Percentiles rank a stretch among this genome's conserved stretches.
Evolutionary conservation across 2,113 vertebrate genomes (phyloP).

Genomic region (Perca fluviatilis): DNA sequence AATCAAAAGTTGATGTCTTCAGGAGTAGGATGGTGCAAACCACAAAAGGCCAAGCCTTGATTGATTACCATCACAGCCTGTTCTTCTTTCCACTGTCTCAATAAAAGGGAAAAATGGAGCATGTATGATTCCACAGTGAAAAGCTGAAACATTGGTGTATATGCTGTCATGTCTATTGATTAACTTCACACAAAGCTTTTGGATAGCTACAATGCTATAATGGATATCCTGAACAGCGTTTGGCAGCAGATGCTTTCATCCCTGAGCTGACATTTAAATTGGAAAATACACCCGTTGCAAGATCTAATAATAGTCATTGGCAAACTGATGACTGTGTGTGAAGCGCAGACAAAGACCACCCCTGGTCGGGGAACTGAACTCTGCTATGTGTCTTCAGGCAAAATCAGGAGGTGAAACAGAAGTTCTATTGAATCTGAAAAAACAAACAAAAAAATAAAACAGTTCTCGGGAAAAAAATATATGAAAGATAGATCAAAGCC

Average conservation of each 20-base stretch:
- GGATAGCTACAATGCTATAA: background rate
- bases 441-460: slow-evolving; percentile 8
- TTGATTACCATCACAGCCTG: background rate
- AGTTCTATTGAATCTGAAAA: slow-evolving; percentile 21
- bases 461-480: background rate
- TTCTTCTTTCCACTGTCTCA: background rate
- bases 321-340: slow-evolving; percentile 38
- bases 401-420: slow-evolving; percentile 59
- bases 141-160: background rate
- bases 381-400: slow-evolving; percentile 48
- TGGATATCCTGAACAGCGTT: background rate
- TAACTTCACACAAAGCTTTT: slow-evolving; percentile 17
- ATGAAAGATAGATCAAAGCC: slow-evolving; percentile 51
- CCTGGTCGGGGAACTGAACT: slow-evolving; percentile 41
- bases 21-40: slow-evolving; percentile 2
- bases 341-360: slow-evolving; percentile 43
- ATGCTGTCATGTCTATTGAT: slow-evolving; percentile 25
- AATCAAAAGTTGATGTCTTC: slow-evolving; percentile 28
- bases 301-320: slow-evolving; percentile 31
- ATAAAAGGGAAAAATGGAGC: background rate
- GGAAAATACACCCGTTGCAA: slow-evolving; percentile 27
- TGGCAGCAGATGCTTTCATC: slow-evolving; percentile 23
- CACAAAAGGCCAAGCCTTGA: slow-evolving; percentile 30
- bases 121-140: background rate
- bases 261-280: slow-evolving; percentile 30